A percentile compares a stretch with the other conserved stretches of the same genome.
Conservation (phyloP, 2,888 invertebrate species). For the Lycaena phlaeas region DNA sequence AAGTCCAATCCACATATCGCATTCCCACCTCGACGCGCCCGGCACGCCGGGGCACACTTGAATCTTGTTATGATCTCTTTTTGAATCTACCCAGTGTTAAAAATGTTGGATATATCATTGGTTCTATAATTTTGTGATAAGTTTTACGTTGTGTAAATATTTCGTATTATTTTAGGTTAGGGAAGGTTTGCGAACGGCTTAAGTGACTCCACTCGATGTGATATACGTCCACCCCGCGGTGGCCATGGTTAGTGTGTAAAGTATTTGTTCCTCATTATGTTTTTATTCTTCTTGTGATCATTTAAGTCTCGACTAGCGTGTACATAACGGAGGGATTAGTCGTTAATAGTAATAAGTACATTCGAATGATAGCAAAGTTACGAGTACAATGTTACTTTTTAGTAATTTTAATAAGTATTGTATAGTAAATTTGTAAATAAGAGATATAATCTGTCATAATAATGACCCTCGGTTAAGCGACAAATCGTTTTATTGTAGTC, state of each 20-base stretch:
- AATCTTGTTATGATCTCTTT: conserved; percentile 71
- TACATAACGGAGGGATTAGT: conserved; percentile 46
- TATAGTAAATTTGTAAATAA: conserved; percentile 70
- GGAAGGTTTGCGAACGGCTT: conserved; percentile 48
- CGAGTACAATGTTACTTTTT: conserved; percentile 69
- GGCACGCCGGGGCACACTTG: conserved; percentile 44
- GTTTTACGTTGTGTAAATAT: conserved; percentile 62
- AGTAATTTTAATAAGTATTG: conserved; percentile 58
- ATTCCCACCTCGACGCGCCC: conserved; percentile 47
- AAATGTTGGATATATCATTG: conserved; percentile 53
- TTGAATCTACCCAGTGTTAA: conserved; percentile 70
- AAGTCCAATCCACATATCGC: conserved; percentile 64
- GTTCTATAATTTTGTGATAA: conserved; percentile 61
- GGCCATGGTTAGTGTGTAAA: conserved; percentile 52
- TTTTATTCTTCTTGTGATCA: conserved; percentile 58
- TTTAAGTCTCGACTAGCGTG: conserved; percentile 66
- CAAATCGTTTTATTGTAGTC: conserved; percentile 70
- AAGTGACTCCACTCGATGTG: conserved; percentile 50
- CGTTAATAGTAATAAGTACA: conserved; percentile 53
- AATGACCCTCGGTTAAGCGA: conserved; percentile 57
- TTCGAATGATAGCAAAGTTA: conserved; percentile 59
- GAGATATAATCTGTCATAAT: conserved; percentile 71
- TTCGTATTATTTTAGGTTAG: conserved; percentile 36
- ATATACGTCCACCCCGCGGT: conserved; percentile 43
- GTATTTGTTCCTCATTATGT: conserved; percentile 64